A percentile compares a stretch with the other conserved stretches of the same genome.
Evolutionary conservation across 1,140 invertebrate species (phyloP).

Genomic region (Heliothis virescens): DNA sequence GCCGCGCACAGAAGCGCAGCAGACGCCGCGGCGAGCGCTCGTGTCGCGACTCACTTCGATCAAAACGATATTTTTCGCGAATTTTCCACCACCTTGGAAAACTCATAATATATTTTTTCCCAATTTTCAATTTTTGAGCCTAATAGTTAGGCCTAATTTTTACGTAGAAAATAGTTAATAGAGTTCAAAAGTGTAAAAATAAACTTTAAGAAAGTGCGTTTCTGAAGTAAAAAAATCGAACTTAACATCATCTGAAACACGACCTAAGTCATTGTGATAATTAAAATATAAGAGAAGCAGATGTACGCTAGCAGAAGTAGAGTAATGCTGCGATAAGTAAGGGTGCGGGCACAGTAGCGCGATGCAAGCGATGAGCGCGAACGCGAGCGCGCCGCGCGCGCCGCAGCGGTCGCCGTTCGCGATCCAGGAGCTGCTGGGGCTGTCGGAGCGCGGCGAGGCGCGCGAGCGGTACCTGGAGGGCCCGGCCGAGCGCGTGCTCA

Average conservation of each 20-base stretch:
- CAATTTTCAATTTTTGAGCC: conserved; percentile 40
- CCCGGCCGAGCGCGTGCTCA: conserved; percentile 68
- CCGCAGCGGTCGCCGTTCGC: conserved; percentile 96
- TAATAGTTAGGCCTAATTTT: conserved; percentile 54
- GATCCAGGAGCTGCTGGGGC: conserved; percentile 95
- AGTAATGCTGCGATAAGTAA: conserved; percentile 50
- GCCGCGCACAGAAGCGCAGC: conserved; percentile 76
- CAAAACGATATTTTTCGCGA: conserved; percentile 62
- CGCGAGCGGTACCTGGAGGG: conserved; percentile 70
- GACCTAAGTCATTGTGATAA: conserved; percentile 56
- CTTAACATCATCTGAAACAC: conserved; percentile 27
- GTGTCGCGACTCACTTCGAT: conserved; percentile 55
- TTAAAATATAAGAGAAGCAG: conserved; percentile 35
- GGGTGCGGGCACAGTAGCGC: conserved; percentile 44
- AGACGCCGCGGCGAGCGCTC: conserved; percentile 75
- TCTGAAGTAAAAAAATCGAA: conserved; percentile 2
- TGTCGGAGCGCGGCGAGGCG: conserved; percentile 86
- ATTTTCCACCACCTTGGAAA: conserved; percentile 63
- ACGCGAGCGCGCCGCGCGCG: conserved; percentile 78
- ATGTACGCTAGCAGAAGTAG: not conserved
- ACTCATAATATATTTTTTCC: conserved; percentile 38
- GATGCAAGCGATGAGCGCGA: conserved; percentile 83
- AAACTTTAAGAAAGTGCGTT: conserved; percentile 45
- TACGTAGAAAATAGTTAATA: conserved; percentile 40
- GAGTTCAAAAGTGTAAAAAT: conserved; percentile 45